phyloP scores from a whole-genome alignment of 2,113 vertebrate genomes.

The Callorhinus ursinus region DNA sequence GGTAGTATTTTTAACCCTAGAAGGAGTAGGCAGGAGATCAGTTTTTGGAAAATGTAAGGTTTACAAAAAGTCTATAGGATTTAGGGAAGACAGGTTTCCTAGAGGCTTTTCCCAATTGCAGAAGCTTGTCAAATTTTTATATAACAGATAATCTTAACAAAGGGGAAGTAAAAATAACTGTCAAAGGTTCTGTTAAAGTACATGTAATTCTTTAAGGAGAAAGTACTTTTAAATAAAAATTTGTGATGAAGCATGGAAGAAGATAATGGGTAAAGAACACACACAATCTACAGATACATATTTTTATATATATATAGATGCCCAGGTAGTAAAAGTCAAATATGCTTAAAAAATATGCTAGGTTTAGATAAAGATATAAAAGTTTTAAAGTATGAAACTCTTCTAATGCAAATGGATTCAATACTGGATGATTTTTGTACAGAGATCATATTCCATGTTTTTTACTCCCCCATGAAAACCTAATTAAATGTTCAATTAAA shows the following conservation, averaged over 20 bases:
- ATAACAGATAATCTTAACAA: not conserved
- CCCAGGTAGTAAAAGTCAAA: conserved; percentile 10
- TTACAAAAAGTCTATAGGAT: not conserved
- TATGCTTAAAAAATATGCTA: not conserved
- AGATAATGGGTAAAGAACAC: not conserved
- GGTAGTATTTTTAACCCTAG: conserved; percentile 25
- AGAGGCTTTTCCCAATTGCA: not conserved
- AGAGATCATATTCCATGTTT: not conserved
- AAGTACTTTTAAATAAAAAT: not conserved
- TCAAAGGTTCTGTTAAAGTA: not conserved
- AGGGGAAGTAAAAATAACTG: not conserved
- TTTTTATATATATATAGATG: conserved; percentile 34
- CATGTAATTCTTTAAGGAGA: conserved; percentile 25
- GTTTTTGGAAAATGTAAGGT: conserved; percentile 33
- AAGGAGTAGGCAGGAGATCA: not conserved
- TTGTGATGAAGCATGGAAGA: conserved; percentile 1
- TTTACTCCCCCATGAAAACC: not conserved
- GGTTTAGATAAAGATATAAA: not conserved
- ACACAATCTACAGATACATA: not conserved
- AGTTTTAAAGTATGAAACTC: conserved; percentile 59
- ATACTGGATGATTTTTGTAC: conserved; percentile 29
- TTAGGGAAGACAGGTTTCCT: conserved; percentile 3
- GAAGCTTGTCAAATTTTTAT: conserved; percentile 17
- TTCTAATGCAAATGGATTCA: conserved; percentile 47
- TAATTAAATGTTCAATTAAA: conserved; percentile 68